Evolutionary conservation across 2,888 invertebrate genomes (phyloP).

Genomic region (Bugulina stolonifera): DNA sequence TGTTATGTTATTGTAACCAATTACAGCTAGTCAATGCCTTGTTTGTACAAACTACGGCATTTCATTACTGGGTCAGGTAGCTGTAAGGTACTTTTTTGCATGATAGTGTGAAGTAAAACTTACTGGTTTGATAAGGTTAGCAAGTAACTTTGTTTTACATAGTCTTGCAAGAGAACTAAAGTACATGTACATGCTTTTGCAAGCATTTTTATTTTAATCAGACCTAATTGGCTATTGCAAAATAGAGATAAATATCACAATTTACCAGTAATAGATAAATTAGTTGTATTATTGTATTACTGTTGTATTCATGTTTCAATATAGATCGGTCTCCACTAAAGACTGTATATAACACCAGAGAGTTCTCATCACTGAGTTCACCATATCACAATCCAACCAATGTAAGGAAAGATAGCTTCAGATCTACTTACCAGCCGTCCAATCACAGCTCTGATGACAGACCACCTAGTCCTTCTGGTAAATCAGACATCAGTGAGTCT

Average conservation of each 20-base stretch:
- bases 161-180: too few relatives aligned
- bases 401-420: not conserved
- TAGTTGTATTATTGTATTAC: too few relatives aligned
- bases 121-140: too few relatives aligned
- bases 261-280: too few relatives aligned
- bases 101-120: too few relatives aligned
- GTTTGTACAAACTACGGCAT: not conserved
- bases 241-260: too few relatives aligned
- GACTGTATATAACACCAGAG: not conserved
- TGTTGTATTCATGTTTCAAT: too few relatives aligned
- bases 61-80: not conserved
- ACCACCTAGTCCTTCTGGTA: constrained; percentile 26
- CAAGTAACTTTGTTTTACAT: too few relatives aligned
- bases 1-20: not conserved
- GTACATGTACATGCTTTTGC: too few relatives aligned
- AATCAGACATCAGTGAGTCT: constrained; percentile 25
- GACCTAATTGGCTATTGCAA: too few relatives aligned
- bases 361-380: not conserved
- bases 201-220: too few relatives aligned
- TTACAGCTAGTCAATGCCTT: not conserved
- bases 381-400: not conserved
- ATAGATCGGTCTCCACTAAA: not conserved
- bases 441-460: constrained; percentile 25
- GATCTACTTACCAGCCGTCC: constrained; percentile 12
- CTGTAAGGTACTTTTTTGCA: too few relatives aligned